Evolutionary conservation across 2,113 vertebrate genomes (phyloP).

Genomic region (Scomber japonicus): DNA sequence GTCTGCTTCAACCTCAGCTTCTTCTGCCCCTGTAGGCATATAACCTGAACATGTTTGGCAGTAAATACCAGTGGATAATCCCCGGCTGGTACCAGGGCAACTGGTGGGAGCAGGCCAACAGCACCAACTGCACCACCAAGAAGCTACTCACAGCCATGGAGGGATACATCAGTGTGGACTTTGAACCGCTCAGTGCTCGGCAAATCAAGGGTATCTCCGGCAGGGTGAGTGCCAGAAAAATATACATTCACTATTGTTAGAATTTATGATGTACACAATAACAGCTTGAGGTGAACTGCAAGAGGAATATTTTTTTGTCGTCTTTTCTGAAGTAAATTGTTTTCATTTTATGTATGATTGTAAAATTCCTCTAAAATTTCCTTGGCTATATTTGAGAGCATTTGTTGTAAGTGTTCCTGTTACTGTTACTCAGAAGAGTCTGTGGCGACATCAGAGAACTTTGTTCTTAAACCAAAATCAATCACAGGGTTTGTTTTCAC

Average conservation of each 20-base stretch:
- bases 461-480: constrained; percentile 38
- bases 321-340: neutral
- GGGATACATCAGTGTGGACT: constrained; percentile 98
- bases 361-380: neutral
- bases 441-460: neutral
- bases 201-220: constrained; percentile 95
- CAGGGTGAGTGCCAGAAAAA: constrained; percentile 86
- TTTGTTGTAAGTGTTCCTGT: constrained; percentile 5
- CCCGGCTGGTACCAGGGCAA: constrained; percentile 98
- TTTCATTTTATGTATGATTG: neutral
- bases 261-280: neutral
- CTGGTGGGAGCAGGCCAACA: constrained; percentile 98
- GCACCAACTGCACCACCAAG: constrained; percentile 92
- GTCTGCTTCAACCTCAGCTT: neutral
- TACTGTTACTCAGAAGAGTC: neutral
- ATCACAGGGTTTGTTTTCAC: constrained; percentile 25
- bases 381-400: neutral
- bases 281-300: neutral
- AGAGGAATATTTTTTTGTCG: neutral
- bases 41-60: constrained; percentile 96
- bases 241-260: neutral
- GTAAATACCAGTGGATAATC: constrained; percentile 99
- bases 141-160: constrained; percentile 97
- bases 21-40: constrained; percentile 86
- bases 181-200: constrained; percentile 97